Base-by-base conservation (phyloP, 2,797 vertebrate species). In the Centropyge bicolor region DNA sequence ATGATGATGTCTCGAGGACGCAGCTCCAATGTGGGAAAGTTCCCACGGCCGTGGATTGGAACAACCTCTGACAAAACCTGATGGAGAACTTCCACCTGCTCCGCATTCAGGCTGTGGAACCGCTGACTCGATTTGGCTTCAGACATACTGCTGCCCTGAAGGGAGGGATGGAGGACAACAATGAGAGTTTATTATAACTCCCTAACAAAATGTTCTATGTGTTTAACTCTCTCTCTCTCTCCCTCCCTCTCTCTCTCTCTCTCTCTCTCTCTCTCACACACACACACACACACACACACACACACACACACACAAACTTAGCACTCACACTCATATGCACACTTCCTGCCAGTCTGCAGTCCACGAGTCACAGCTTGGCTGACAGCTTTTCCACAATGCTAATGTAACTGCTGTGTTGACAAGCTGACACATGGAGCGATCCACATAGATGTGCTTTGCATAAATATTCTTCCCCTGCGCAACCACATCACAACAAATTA, bases 1-100 rank as follows among this genome's bases (percentile, higher is more conserved):
- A 93, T 96, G 88, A 99, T 97, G 67, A 99, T 97, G 92, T 99
- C 96, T 87, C 97, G 97, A 0, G 95, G 98, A 85, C 97, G 98
- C 70, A 99, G 96, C 89, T 99, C 97, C 93, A 99, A 68, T 0
- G 98, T 99, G 20, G 98, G 98, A 69, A 99, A 99, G 94, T 99
- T 97, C 19, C 98, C 98, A 46, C 97, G 96, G 71, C 98, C 98
- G 46, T 99, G 98, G 93, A 99, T 96, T 36, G 98, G 98, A 83
- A 98, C 96, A 73, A 95, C 95, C 87, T 98, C 97, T 0, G 96
- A 95, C 74, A 99, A 94, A 80, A 99, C 97, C 86, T 97, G 96
- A 90, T 99, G 96, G 78, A 99, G 95, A 82, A 96, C 96, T 89
- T 95, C 93, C 91, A 99, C 94, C 90, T 99, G 98, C 80, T 99